Percentiles rank a stretch among this genome's conserved stretches.
Evolutionary conservation across 2,113 vertebrate genomes (phyloP).

Genomic region (Hylia prasina): DNA sequence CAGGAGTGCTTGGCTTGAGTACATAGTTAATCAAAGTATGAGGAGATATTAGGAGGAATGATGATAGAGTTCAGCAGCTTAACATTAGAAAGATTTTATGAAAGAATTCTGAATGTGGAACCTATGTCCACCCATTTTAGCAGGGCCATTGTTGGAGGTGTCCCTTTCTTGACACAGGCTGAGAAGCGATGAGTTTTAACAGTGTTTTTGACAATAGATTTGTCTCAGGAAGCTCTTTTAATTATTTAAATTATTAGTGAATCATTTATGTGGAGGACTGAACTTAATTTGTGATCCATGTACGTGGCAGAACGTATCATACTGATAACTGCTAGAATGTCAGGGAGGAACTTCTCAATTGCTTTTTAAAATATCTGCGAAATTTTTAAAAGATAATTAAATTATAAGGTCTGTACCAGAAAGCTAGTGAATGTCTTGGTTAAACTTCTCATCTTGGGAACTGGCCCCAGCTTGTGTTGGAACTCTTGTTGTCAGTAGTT

Average conservation of each 20-base stretch:
- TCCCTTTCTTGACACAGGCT: background rate
- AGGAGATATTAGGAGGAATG: background rate
- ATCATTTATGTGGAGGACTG: background rate
- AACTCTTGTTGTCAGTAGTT: background rate
- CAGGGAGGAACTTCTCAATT: background rate
- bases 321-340: background rate
- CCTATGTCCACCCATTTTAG: rapidly evolving
- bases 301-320: background rate
- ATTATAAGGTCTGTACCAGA: background rate
- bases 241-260: background rate
- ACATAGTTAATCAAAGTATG: background rate
- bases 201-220: background rate
- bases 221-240: background rate
- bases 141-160: background rate
- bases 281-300: background rate
- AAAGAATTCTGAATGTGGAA: background rate
- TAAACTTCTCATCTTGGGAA: background rate
- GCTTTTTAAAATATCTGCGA: background rate
- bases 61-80: background rate
- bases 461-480: background rate
- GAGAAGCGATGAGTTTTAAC: background rate
- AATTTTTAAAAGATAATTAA: background rate
- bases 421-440: background rate
- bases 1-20: background rate
- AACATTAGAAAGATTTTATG: background rate